Percentiles rank a stretch among this genome's conserved stretches.
Evolutionary conservation across 2,113 vertebrate genomes (phyloP).

Genomic region (Syrrhaptes paradoxus): DNA sequence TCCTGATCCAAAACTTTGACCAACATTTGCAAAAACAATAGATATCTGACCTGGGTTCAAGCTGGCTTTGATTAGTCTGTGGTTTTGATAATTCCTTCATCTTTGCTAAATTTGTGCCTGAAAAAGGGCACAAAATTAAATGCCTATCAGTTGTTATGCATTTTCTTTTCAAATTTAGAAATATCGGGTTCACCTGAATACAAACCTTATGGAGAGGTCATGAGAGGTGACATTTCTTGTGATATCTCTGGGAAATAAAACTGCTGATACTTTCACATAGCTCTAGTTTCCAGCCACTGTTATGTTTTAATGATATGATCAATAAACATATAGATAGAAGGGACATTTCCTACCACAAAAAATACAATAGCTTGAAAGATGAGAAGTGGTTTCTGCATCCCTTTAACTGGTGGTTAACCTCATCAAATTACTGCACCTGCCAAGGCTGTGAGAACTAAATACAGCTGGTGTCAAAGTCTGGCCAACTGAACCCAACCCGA

Average conservation of each 20-base stretch:
- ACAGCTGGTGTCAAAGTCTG: constrained; percentile 49
- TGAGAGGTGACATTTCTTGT: not conserved
- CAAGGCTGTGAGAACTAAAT: constrained; percentile 66
- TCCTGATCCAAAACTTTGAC: not conserved
- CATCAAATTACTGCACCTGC: constrained; percentile 61
- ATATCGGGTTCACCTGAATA: not conserved
- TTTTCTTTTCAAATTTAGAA: not conserved
- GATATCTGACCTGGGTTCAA: not conserved
- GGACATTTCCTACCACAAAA: constrained; percentile 60
- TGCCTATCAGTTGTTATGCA: not conserved
- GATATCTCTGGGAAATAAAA: constrained; percentile 43
- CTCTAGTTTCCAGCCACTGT: constrained; percentile 51
- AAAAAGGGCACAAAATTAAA: not conserved
- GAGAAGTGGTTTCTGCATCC: constrained; percentile 43
- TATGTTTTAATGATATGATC: constrained; percentile 65
- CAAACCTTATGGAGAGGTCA: not conserved
- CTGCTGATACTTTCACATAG: not conserved
- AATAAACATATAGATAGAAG: constrained; percentile 56
- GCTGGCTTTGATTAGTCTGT: not conserved
- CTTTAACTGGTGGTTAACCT: constrained; percentile 65
- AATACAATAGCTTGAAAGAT: constrained; percentile 52
- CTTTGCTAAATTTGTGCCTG: not conserved
- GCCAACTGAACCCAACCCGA: constrained; percentile 34
- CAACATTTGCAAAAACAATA: not conserved
- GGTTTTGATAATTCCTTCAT: not conserved